Percentiles rank a stretch among this genome's conserved stretches.
These are phyloP conservation scores for Cyrtodaria siliqua DNA, from an alignment of 2,888 invertebrate genomes.

Conservation along the genomic window DNA sequence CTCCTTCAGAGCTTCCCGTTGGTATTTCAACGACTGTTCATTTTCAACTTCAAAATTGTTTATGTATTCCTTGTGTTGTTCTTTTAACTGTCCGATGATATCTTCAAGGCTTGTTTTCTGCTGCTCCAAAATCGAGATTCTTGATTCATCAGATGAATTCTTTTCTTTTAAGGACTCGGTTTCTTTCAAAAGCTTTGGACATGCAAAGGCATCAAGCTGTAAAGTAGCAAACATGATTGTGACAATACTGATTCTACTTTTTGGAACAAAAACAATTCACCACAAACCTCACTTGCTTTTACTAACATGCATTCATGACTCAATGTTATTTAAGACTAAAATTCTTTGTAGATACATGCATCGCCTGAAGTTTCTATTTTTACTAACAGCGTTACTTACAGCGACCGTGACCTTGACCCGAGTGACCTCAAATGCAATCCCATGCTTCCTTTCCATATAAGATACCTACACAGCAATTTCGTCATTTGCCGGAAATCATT, in stretches of 20 bases:
- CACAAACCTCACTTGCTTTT: too few species aligned
- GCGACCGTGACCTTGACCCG: too few species aligned
- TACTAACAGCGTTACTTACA: too few species aligned
- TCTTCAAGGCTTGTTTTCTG: conserved; percentile 46
- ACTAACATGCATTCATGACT: too few species aligned
- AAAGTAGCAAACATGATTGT: conserved; percentile 32
- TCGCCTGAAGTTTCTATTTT: too few species aligned
- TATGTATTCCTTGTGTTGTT: conserved; percentile 67
- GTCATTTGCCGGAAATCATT: too few species aligned
- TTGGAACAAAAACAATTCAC: too few species aligned
- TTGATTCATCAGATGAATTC: conserved; percentile 66
- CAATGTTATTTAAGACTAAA: too few species aligned
- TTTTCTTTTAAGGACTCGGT: conserved; percentile 72
- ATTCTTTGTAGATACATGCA: too few species aligned
- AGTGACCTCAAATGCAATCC: too few species aligned
- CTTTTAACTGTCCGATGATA: conserved; percentile 59
- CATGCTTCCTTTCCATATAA: too few species aligned
- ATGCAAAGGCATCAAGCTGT: conserved; percentile 88
- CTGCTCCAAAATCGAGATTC: conserved; percentile 46
- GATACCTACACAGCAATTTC: too few species aligned
- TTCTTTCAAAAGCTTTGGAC: conserved; percentile 85
- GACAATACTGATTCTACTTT: not conserved
- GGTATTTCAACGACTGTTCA: conserved; percentile 56
- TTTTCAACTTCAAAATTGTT: conserved; percentile 53
- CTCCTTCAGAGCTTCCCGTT: conserved; percentile 46